phyloP scores from a whole-genome alignment of 2,888 invertebrate species.

The Ellobium chinense region DNA sequence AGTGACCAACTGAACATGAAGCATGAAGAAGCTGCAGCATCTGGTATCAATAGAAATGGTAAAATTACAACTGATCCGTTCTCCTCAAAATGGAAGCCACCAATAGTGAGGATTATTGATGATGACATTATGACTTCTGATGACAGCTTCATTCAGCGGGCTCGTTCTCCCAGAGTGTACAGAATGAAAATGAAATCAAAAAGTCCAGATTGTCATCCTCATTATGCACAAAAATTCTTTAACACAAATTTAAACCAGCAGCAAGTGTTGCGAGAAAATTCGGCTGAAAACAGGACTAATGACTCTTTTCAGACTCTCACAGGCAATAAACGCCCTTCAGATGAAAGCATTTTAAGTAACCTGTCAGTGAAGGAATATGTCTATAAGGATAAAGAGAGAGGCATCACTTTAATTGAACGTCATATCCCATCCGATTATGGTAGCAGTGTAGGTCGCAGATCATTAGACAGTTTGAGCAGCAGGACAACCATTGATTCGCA shows the following conservation, averaged over 20 bases:
- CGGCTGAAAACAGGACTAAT: no score
- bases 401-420: constrained; percentile 66
- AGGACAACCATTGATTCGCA: constrained; percentile 54
- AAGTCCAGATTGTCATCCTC: neutral
- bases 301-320: neutral
- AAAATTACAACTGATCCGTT: no score
- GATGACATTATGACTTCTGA: constrained; percentile 51
- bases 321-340: constrained; percentile 30
- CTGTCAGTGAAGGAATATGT: constrained; percentile 64
- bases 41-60: no score
- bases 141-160: constrained; percentile 46
- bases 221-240: constrained; percentile 8
- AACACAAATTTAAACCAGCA: neutral
- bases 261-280: no score
- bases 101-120: constrained; percentile 28
- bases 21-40: no score
- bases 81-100: constrained; percentile 42
- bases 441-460: constrained; percentile 56
- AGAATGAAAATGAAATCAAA: constrained; percentile 17
- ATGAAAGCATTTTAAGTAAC: constrained; percentile 60
- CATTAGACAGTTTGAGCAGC: constrained; percentile 62
- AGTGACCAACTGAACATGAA: neutral
- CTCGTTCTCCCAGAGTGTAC: constrained; percentile 7
- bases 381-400: constrained; percentile 66
- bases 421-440: constrained; percentile 67